Percentiles rank a stretch among this genome's conserved stretches.
Conservation (phyloP, 1,140 invertebrate genomes). For the Arctopsyche grandis region DNA sequence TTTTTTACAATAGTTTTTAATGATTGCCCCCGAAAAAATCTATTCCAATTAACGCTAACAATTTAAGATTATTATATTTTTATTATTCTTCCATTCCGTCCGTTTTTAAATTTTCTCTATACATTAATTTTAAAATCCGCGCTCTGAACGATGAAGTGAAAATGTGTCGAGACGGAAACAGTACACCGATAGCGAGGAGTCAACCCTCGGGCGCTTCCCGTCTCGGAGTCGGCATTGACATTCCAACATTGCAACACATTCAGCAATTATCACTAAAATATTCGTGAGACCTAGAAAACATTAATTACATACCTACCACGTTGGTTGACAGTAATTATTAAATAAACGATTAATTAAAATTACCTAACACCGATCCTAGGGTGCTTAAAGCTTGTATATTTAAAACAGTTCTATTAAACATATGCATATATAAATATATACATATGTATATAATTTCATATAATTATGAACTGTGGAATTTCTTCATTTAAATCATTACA, state of each 20-base stretch:
- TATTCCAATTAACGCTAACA: constrained; percentile 34
- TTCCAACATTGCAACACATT: constrained; percentile 13
- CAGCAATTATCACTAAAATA: constrained; percentile 4
- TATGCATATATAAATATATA: background rate
- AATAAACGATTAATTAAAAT: constrained; percentile 27
- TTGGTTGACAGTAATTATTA: constrained; percentile 24
- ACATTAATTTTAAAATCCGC: background rate
- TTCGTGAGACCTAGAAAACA: constrained; percentile 24
- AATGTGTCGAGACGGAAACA: background rate
- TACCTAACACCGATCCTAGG: constrained; percentile 49
- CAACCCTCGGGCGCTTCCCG: background rate
- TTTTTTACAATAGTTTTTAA: constrained; percentile 15
- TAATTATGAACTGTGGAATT: constrained; percentile 36
- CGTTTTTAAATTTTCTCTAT: constrained; percentile 3
- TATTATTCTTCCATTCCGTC: background rate
- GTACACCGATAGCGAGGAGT: background rate
- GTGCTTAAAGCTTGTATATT: constrained; percentile 49
- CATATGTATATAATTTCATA: too few species aligned
- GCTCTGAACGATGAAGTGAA: background rate
- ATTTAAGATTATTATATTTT: constrained; percentile 30
- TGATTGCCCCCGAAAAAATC: constrained; percentile 37
- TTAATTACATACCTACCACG: constrained; percentile 32
- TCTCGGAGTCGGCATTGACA: constrained; percentile 7
- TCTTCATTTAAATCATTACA: constrained; percentile 32
- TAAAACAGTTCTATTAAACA: constrained; percentile 40